Conservation (phyloP, 2,113 vertebrate genomes). For the Tringa solitaria region DNA sequence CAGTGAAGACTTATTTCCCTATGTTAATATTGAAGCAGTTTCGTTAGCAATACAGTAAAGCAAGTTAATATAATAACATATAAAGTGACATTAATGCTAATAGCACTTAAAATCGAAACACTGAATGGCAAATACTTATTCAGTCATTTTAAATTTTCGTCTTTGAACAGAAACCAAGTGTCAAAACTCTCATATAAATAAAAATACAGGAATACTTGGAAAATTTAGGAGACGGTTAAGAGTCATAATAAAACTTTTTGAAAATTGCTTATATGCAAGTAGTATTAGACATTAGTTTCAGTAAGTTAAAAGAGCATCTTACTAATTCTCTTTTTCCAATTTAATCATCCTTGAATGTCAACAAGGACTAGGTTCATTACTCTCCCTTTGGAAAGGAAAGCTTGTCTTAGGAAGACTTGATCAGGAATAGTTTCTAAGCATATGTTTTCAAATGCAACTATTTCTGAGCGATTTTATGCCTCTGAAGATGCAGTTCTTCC, state of each 20-base stretch:
- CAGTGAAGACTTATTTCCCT: not conserved
- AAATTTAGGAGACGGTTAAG: not conserved
- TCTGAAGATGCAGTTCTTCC: not conserved
- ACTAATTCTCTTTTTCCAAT: not conserved
- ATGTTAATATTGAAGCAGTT: not conserved
- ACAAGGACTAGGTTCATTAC: not conserved
- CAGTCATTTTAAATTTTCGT: not conserved
- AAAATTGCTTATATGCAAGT: not conserved
- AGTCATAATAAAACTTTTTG: not conserved
- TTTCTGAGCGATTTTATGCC: not conserved
- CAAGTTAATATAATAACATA: not conserved
- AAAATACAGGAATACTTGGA: not conserved
- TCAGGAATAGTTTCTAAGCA: not conserved
- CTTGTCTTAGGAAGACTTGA: not conserved
- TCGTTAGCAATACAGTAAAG: not conserved
- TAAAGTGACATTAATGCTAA: not conserved
- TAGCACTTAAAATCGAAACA: not conserved
- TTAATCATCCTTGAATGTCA: not conserved
- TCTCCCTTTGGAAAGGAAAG: not conserved
- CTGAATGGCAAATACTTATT: not conserved
- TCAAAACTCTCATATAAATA: not conserved
- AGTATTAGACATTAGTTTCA: not conserved
- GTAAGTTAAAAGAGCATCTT: not conserved
- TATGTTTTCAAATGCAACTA: not conserved
- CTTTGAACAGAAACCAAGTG: not conserved